Base-by-base conservation (phyloP, 2,888 invertebrate genomes). In the Dryobota labecula region DNA sequence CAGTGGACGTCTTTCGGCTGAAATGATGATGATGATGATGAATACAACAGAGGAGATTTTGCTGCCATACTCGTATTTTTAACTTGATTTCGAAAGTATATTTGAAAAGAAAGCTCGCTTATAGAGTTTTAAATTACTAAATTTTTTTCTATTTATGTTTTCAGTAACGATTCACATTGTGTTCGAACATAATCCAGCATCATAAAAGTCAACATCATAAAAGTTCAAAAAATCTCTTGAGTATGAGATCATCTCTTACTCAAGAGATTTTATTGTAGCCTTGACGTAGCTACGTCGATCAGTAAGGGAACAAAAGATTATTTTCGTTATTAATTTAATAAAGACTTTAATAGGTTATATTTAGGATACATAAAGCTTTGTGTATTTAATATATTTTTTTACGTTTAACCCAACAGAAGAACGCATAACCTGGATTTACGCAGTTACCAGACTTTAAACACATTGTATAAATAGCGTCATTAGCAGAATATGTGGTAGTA, bases 31-130 rank as follows among this genome's bases (percentile, higher is more conserved):
- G n/a, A n/a, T n/a, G n/a, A n/a, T n/a, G n/a, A n/a, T n/a, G n/a
- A 38, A 13, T 33, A 70, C 24, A 33, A 69, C 27, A 62, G 13
- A 54, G 27, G 33, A 51, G 3, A 66, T 33, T 54, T 49, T 70
- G 0, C 11, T 41, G 33, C 27, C 33, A 2, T 41, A 30, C 20
- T 47, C 33, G 30, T 43, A 38, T 36, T 62, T 47, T 68, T 13
- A 36, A 53, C 30, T 76, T 41, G 45, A 62, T 71, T 71, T 57
- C 9, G n/a, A 11, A 24, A 53, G 15, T 51, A 15, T 71, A 27
- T 78, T 70, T 70, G 38, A 62, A 75, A 62, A 51, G 57, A 62
- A 51, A 69, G 33, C 27, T 45, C 27, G 11, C 24, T 49, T 43
- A 57, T 18, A 8, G 15, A 51, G 15, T 15, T 51, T 30, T n/a